A percentile compares a stretch with the other conserved stretches of the same genome.
Evolutionary conservation across 2,113 vertebrate species (phyloP).

Genomic region (Atrichornis clamosus): DNA sequence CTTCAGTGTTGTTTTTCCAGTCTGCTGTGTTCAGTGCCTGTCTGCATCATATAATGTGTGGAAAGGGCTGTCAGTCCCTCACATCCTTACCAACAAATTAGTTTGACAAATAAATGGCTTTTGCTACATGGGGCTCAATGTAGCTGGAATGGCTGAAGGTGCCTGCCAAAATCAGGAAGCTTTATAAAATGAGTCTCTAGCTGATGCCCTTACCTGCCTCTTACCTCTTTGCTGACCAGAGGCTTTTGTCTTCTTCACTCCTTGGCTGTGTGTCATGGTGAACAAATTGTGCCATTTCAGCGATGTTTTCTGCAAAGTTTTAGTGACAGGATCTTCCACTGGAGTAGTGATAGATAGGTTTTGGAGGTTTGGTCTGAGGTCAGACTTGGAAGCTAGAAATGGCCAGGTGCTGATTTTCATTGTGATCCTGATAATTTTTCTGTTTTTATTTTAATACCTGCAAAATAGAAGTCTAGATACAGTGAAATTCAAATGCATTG

Average conservation of each 20-base stretch:
- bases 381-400: background rate
- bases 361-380: background rate
- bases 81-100: background rate
- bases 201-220: background rate
- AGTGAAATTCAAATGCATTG: background rate
- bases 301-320: background rate
- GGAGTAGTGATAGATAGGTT: background rate
- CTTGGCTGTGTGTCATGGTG: background rate
- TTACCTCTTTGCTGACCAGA: background rate
- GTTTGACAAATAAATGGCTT: background rate
- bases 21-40: slow-evolving; percentile 2
- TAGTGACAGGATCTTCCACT: background rate
- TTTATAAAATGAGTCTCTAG: background rate
- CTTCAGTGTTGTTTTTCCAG: slow-evolving; percentile 29
- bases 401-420: background rate
- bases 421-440: background rate
- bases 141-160: background rate
- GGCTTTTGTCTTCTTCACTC: background rate
- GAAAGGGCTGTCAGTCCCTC: background rate
- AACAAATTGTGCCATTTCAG: background rate
- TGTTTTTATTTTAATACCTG: background rate
- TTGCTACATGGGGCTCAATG: background rate
- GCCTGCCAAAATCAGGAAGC: background rate
- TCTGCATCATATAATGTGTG: background rate
- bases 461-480: background rate